Base-by-base conservation (phyloP, 2,113 vertebrate genomes). In the Tor tambroides region DNA sequence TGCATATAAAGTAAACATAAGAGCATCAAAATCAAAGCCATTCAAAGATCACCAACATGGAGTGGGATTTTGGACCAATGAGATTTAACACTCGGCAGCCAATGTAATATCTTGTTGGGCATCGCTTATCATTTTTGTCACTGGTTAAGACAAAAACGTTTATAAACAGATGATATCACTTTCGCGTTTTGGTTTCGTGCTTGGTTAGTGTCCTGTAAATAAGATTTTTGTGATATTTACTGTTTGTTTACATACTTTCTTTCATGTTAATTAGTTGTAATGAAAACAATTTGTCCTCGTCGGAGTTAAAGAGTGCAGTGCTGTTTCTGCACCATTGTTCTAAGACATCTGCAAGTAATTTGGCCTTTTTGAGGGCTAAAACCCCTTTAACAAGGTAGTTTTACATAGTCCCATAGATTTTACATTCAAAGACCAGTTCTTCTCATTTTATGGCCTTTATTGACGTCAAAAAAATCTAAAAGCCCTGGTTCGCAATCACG, bases 311-410 rank as follows among this genome's bases (percentile, higher is more conserved):
- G 51, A 12, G 21, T 82, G 63, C 35, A 88, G n/a, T 17, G 26
- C 51, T 61, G 41, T 76, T 82, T 49, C 46, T 32, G 54, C 63
- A 32, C 82, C 3, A 49, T 83, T 43, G 78, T 85, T 30, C 26
- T 38, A 61, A 80, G 82, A 93, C 92, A 93, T 94, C 92, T 94
- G 92, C 86, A 88, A 91, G 86, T 88, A 79, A 92, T 94, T 93
- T 91, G 72, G 41, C 76, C 84, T 89, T 86, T 87, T 88, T 43
- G 76, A 28, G 11, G 61, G 61, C 32, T 63, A 77, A 79, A 38
- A 69, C 63, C 46, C 7, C 80, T 90, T 92, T 89, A 91, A 88
- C 80, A 10, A 88, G 72, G 84, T 67, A 88, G 19, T 89, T 93
- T 93, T 93, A 87, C 90, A 88, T 72, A 84, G 83, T 79, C 81